Conservation (phyloP, 2,888 invertebrate species). For the Leucoma salicis region DNA sequence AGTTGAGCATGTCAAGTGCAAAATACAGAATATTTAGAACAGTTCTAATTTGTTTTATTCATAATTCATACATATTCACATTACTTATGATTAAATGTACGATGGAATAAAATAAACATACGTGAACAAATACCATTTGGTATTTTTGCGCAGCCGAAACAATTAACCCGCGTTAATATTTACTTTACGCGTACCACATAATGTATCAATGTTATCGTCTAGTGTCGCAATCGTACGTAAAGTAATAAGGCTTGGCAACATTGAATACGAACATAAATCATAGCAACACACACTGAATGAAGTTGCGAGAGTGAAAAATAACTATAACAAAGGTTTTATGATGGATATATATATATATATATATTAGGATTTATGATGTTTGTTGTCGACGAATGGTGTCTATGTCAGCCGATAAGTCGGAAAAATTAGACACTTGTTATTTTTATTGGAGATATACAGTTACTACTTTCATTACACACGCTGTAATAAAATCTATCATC, state of each 20-base stretch:
- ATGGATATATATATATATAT: no score
- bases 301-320: constrained; percentile 54
- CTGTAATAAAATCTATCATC: no score
- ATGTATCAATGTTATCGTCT: constrained; percentile 5
- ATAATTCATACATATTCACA: background rate
- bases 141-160: background rate
- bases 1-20: no score
- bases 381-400: constrained; percentile 47
- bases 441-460: no score
- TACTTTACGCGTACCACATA: background rate
- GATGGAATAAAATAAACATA: background rate
- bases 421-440: background rate
- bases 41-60: no score
- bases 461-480: no score
- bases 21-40: no score
- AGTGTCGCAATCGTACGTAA: constrained; percentile 22
- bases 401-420: constrained; percentile 1
- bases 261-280: constrained; percentile 39
- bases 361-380: constrained; percentile 70
- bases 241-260: constrained; percentile 27
- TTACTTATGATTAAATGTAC: no score
- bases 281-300: constrained; percentile 40
- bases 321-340: constrained; percentile 46
- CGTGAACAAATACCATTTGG: background rate
- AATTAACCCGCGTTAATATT: background rate